A percentile compares a stretch with the other conserved stretches of the same genome.
Conservation (phyloP, 2,797 vertebrate species). For the Eulemur mongoz region DNA sequence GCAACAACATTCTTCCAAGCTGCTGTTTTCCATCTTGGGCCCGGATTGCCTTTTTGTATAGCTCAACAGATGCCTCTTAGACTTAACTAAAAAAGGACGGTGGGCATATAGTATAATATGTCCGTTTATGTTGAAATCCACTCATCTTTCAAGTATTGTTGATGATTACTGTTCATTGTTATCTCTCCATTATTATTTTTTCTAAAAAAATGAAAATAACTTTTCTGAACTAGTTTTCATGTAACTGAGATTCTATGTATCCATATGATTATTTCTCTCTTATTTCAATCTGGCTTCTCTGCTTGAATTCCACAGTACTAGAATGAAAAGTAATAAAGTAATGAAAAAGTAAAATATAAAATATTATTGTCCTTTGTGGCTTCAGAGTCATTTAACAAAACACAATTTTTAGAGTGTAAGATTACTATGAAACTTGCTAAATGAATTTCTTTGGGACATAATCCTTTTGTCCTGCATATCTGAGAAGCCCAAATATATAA, state of each 20-base stretch:
- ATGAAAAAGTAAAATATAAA: neutral
- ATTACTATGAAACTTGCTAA: slow-evolving; percentile 44
- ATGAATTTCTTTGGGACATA: slow-evolving; percentile 42
- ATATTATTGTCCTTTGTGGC: neutral
- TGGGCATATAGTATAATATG: neutral
- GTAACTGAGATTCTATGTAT: neutral
- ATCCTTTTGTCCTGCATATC: neutral
- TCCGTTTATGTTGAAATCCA: slow-evolving; percentile 1
- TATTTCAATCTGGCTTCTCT: neutral
- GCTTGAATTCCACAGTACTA: slow-evolving; percentile 17
- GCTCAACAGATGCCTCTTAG: neutral
- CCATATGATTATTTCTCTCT: neutral
- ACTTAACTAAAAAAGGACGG: neutral
- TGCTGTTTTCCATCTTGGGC: neutral
- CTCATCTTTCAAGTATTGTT: neutral
- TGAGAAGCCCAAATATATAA: slow-evolving; percentile 38
- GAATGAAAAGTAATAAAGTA: neutral
- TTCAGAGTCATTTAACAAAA: slow-evolving; percentile 45
- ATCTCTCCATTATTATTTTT: neutral
- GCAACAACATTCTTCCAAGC: neutral
- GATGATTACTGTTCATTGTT: neutral
- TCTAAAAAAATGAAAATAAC: neutral
- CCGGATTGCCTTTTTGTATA: neutral
- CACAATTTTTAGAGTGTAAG: neutral
- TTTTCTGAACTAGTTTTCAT: slow-evolving; percentile 35